A percentile compares a stretch with the other conserved stretches of the same genome.
These are phyloP conservation scores for Salvelinus fontinalis DNA, from an alignment of 2,113 vertebrate genomes.

Conservation along the genomic window DNA sequence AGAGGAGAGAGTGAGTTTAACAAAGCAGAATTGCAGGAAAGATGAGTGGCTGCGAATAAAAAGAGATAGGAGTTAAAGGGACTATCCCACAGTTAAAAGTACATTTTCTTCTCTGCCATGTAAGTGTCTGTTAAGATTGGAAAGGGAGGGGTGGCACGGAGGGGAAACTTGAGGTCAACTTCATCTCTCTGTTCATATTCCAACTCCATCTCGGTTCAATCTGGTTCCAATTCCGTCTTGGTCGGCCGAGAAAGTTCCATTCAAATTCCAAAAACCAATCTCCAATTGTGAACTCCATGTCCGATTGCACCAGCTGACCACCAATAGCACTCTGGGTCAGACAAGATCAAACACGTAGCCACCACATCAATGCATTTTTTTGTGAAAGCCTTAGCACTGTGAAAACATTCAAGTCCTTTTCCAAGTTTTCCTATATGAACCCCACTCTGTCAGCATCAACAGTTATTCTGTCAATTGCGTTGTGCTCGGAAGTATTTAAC, in stretches of 20 bases:
- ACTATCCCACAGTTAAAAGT: constrained; percentile 58
- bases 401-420: no score
- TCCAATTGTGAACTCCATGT: no score
- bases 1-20: constrained; percentile 20
- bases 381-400: no score
- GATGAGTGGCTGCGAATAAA: constrained; percentile 62
- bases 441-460: no score
- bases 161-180: constrained; percentile 68
- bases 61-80: constrained; percentile 68
- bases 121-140: constrained; percentile 55
- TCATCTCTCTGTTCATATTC: constrained; percentile 70
- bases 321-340: no score
- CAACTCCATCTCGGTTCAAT: constrained; percentile 61
- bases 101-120: constrained; percentile 63
- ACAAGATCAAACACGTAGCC: no score
- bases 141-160: constrained; percentile 38
- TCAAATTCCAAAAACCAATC: no score
- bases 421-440: no score
- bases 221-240: constrained; percentile 46
- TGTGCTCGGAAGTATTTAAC: no score
- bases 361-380: no score
- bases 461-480: background rate
- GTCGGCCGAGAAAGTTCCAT: background rate
- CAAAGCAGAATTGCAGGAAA: constrained; percentile 54
- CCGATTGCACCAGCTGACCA: no score